Evolutionary conservation across 2,797 vertebrate species (phyloP).

Genomic region (Phataginus tricuspis): DNA sequence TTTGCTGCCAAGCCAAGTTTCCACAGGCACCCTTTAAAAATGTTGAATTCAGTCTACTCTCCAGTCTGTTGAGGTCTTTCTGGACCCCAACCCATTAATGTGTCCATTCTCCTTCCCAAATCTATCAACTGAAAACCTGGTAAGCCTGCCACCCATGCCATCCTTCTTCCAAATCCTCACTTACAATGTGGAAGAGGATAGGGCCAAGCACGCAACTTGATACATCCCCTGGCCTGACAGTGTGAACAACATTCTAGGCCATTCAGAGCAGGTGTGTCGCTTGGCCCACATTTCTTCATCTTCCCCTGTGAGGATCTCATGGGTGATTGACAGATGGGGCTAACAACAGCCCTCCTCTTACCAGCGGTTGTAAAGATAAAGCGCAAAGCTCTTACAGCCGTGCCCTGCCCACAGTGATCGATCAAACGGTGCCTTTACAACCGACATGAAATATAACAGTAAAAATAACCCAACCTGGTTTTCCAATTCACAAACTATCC

Average conservation of each 20-base stretch:
- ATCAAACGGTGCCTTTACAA: not conserved
- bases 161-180: not conserved
- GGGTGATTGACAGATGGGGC: not conserved
- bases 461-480: not conserved
- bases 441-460: not conserved
- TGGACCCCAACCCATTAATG: not conserved
- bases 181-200: not conserved
- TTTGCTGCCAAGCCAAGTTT: not conserved
- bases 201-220: not conserved
- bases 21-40: conserved; percentile 28
- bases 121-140: not conserved
- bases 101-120: not conserved
- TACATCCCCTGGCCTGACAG: not conserved
- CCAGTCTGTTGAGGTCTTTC: not conserved
- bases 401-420: not conserved
- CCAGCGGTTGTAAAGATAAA: not conserved
- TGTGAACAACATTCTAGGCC: not conserved
- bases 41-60: not conserved
- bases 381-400: not conserved
- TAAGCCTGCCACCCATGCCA: not conserved
- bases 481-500: not conserved
- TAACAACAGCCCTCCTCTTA: not conserved
- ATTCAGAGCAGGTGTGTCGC: not conserved
- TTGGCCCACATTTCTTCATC: not conserved
- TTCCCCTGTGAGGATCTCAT: not conserved